Evolutionary conservation across 2,888 invertebrate genomes (phyloP).

Genomic region (Drepana falcataria): DNA sequence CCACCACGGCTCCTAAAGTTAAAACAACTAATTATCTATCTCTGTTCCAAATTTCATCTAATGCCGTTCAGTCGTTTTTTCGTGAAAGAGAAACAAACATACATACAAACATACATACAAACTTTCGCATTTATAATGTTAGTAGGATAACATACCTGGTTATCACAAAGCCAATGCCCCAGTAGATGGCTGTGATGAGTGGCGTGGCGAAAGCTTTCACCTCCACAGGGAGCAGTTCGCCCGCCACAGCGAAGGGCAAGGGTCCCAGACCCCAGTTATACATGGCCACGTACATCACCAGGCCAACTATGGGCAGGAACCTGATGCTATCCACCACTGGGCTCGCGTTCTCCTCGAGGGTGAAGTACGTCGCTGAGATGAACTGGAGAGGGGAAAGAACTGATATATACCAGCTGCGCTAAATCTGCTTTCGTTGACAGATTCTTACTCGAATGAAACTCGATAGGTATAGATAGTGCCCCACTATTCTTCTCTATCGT

Average conservation of each 20-base stretch:
- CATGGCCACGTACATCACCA: constrained; percentile 80
- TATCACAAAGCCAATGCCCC: constrained; percentile 82
- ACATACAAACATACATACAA: too few species aligned
- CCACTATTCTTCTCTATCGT: too few species aligned
- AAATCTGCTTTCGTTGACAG: neutral
- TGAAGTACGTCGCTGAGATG: neutral
- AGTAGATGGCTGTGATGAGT: constrained; percentile 82
- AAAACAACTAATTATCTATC: too few species aligned
- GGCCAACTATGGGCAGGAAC: constrained; percentile 81
- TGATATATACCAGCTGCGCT: too few species aligned
- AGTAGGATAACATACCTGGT: constrained; percentile 61
- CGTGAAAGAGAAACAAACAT: too few species aligned
- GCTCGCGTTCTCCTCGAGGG: neutral
- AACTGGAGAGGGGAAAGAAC: neutral
- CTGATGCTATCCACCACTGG: constrained; percentile 49
- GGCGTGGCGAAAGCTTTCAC: constrained; percentile 82
- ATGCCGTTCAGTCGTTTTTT: too few species aligned
- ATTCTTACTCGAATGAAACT: too few species aligned
- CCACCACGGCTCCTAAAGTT: too few species aligned
- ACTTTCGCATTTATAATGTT: too few species aligned
- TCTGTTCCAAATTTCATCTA: too few species aligned
- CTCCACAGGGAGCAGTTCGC: constrained; percentile 84
- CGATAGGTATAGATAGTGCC: too few species aligned
- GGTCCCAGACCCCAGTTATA: constrained; percentile 72
- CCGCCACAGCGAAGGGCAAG: constrained; percentile 84